Percentiles rank a stretch among this genome's conserved stretches.
phyloP scores from a whole-genome alignment of 1,140 invertebrate genomes.

The Steinernema feltiae region DNA sequence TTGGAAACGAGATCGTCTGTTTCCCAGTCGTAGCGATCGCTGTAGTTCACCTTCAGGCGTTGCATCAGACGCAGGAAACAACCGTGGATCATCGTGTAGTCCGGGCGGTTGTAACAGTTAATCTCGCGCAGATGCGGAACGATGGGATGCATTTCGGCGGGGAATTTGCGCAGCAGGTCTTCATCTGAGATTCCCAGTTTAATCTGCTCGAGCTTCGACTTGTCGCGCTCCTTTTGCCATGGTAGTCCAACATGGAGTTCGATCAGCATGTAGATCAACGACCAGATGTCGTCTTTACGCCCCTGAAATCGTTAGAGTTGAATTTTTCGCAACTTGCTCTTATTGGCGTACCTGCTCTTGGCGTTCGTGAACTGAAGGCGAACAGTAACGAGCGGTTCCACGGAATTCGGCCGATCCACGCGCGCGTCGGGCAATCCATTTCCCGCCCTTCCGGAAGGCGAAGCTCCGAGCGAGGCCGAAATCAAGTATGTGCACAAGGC shows the following conservation, averaged over 20 bases:
- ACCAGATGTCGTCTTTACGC: slow-evolving; percentile 46
- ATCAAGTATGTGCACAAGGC: slow-evolving; percentile 36
- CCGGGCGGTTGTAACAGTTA: slow-evolving; percentile 29
- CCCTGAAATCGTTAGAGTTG: slow-evolving; percentile 27
- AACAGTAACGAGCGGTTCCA: slow-evolving; percentile 42
- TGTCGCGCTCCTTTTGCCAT: slow-evolving; percentile 42
- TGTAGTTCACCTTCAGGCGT: slow-evolving; percentile 12
- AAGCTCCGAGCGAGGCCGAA: slow-evolving; percentile 31
- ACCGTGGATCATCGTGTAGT: slow-evolving; percentile 22
- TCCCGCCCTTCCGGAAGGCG: slow-evolving; percentile 6
- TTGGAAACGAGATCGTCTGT: background rate
- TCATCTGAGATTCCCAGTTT: slow-evolving; percentile 36
- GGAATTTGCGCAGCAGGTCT: slow-evolving; percentile 34
- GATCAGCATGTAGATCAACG: slow-evolving; percentile 11
- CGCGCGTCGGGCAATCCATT: slow-evolving; percentile 37
- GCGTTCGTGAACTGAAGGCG: slow-evolving; percentile 42
- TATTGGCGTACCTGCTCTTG: slow-evolving; percentile 25
- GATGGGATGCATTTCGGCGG: slow-evolving; percentile 15
- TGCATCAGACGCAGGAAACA: slow-evolving; percentile 8
- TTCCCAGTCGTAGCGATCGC: slow-evolving; percentile 35
- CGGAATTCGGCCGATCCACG: slow-evolving; percentile 43
- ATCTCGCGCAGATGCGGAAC: slow-evolving; percentile 5
- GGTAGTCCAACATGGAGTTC: slow-evolving; percentile 39
- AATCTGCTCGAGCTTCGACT: slow-evolving; percentile 33
- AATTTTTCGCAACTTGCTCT: background rate